These are phyloP conservation scores for Crioceris asparagi DNA, from an alignment of 2,888 invertebrate genomes.

Conservation along the genomic window DNA sequence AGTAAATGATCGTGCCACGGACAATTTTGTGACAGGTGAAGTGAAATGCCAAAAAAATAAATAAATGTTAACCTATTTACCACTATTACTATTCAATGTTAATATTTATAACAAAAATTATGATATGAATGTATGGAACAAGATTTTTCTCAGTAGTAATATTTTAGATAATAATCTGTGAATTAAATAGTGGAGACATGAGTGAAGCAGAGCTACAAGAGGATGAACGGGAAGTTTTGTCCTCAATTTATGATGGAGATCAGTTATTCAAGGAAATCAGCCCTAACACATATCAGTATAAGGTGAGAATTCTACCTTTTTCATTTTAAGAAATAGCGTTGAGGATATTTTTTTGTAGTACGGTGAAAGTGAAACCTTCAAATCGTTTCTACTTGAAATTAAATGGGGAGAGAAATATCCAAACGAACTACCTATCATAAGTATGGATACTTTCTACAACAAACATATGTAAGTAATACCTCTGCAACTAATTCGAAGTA, in stretches of 20 bases:
- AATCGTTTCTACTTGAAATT: slow-evolving; percentile 81
- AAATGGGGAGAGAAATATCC: slow-evolving; percentile 83
- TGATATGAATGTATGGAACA: too few relatives aligned
- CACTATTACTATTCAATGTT: too few relatives aligned
- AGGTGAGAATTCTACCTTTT: slow-evolving; percentile 46
- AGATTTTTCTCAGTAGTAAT: too few relatives aligned
- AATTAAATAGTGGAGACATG: slow-evolving; percentile 32
- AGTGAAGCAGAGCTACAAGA: slow-evolving; percentile 58
- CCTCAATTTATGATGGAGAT: slow-evolving; percentile 92
- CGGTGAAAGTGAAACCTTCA: slow-evolving; percentile 63
- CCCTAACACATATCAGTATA: slow-evolving; percentile 77
- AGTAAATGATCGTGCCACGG: too few relatives aligned
- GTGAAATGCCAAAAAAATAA: too few relatives aligned
- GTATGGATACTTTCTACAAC: slow-evolving; percentile 88
- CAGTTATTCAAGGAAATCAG: slow-evolving; percentile 71
- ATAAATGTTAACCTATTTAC: too few relatives aligned
- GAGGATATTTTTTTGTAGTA: slow-evolving; percentile 45
- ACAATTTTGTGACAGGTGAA: too few relatives aligned
- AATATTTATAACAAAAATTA: too few relatives aligned
- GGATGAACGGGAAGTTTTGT: slow-evolving; percentile 83
- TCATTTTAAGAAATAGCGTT: background rate
- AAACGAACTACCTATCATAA: slow-evolving; percentile 65
- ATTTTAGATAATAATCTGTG: background rate
- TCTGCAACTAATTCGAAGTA: too few relatives aligned
- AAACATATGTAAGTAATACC: slow-evolving; percentile 79